Conservation (phyloP, 1,140 invertebrate genomes). For the Brachionus manjavacas region DNA sequence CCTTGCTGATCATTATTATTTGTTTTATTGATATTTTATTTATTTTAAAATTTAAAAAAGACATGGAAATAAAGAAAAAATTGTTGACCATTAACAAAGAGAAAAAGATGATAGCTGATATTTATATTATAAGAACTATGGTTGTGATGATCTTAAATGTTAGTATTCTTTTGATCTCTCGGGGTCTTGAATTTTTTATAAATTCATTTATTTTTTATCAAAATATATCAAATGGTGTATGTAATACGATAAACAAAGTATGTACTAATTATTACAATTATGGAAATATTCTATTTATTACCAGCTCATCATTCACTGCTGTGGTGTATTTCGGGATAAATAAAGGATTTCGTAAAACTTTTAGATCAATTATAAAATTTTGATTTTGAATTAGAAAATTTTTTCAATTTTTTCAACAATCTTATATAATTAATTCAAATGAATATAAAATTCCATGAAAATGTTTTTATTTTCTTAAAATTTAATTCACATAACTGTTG, state of each 20-base stretch:
- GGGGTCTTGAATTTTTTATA: neutral
- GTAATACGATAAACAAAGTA: neutral
- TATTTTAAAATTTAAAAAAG: neutral
- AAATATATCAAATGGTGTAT: neutral
- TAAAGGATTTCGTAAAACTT: neutral
- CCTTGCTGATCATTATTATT: neutral
- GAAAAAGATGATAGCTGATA: neutral
- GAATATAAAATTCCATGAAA: too few species aligned
- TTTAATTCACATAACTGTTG: too few species aligned
- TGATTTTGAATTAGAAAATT: too few species aligned
- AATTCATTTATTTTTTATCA: neutral
- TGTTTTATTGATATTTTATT: neutral
- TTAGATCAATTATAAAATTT: too few species aligned
- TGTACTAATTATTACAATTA: neutral
- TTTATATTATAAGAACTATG: neutral
- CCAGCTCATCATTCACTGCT: neutral
- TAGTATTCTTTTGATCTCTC: neutral
- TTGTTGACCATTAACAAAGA: neutral
- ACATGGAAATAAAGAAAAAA: neutral
- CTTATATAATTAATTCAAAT: too few species aligned
- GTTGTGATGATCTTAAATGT: neutral
- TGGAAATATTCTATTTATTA: neutral
- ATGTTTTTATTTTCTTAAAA: too few species aligned
- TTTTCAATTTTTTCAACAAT: too few species aligned
- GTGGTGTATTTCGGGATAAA: neutral